Percentiles rank a stretch among this genome's conserved stretches.
Conservation (phyloP, 2,113 vertebrate species). For the Rhadina sibilatrix region DNA sequence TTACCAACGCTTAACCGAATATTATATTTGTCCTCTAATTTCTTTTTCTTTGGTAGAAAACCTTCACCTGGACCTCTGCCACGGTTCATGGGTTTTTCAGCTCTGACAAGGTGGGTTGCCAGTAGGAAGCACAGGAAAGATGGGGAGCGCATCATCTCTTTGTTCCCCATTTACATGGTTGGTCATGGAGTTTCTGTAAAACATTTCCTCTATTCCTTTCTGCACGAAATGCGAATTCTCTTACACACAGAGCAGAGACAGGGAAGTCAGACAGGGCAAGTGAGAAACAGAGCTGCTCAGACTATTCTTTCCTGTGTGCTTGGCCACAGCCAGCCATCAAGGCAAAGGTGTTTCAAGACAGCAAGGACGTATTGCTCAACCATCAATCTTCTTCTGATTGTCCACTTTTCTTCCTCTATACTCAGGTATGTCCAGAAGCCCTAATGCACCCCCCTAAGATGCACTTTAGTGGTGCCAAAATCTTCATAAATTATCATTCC, state of each 20-base stretch:
- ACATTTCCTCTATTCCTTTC: not conserved
- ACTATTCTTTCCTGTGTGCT: not conserved
- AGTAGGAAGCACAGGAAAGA: not conserved
- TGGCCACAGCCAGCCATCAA: not conserved
- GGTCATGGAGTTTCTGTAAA: not conserved
- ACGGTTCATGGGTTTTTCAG: not conserved
- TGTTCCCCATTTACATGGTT: not conserved
- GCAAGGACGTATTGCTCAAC: not conserved
- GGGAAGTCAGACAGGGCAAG: not conserved
- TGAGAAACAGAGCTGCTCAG: not conserved
- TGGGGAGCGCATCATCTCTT: fast-evolving
- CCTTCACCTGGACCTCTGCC: not conserved
- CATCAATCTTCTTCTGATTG: not conserved
- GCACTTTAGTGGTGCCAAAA: not conserved
- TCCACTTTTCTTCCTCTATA: not conserved
- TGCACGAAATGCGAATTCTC: not conserved
- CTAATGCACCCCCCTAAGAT: fast-evolving
- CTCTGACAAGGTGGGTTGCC: not conserved
- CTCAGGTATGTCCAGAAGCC: fast-evolving
- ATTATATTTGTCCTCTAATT: not conserved
- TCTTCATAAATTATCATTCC: not conserved
- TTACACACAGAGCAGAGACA: not conserved
- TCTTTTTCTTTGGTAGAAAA: slow-evolving; percentile 1
- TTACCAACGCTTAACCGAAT: not conserved
- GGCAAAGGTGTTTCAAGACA: not conserved